These are phyloP conservation scores for Uromys caudimaculatus DNA, from an alignment of 2,797 vertebrate species.

Conservation along the genomic window DNA sequence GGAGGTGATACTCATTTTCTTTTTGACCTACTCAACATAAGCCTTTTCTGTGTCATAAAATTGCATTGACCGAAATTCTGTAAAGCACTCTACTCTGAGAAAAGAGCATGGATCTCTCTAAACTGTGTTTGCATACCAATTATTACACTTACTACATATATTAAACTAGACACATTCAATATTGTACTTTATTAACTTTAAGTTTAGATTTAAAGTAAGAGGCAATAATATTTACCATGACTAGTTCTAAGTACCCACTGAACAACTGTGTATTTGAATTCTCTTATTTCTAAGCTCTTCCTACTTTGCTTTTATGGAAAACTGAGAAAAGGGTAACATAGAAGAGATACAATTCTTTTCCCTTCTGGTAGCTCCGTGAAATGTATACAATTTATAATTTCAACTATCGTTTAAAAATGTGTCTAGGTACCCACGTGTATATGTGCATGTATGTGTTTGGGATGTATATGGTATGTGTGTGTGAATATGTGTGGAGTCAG, in stretches of 20 bases:
- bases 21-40: slow-evolving; percentile 36
- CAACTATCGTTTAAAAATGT: neutral
- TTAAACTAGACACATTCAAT: slow-evolving; percentile 11
- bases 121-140: neutral
- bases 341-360: neutral
- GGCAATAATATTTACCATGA: neutral
- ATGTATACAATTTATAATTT: neutral
- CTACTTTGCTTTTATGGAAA: neutral
- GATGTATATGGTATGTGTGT: neutral
- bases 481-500: neutral
- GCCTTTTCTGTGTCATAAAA: slow-evolving; percentile 20
- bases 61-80: slow-evolving; percentile 2
- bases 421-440: neutral
- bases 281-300: neutral
- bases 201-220: slow-evolving; percentile 27
- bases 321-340: neutral
- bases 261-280: neutral
- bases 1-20: neutral
- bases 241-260: neutral
- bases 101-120: neutral
- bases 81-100: neutral
- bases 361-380: neutral
- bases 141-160: neutral
- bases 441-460: neutral
- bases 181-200: slow-evolving; percentile 4